Evolutionary conservation across 2,888 invertebrate species (phyloP).

Genomic region (Platynereis dumerilii): DNA sequence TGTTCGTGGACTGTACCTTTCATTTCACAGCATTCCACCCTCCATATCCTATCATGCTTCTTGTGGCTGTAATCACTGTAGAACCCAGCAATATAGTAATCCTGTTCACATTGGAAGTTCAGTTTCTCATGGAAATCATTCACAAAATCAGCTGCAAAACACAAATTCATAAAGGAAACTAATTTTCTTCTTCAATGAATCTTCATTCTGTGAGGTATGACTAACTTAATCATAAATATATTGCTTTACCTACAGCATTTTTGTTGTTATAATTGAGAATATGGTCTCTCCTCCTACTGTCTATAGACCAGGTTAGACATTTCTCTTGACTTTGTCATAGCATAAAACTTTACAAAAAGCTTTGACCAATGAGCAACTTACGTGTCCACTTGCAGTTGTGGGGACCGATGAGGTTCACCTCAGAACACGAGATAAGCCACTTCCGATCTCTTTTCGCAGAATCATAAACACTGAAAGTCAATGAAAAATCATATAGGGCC

Average conservation of each 20-base stretch:
- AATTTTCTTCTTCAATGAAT: no score
- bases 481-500: no score
- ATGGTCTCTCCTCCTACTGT: not conserved
- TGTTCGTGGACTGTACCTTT: not conserved
- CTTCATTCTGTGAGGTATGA: not conserved
- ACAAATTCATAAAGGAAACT: not conserved
- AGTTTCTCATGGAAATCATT: not conserved
- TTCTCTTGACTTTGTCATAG: no score
- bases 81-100: constrained; percentile 2
- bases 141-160: not conserved
- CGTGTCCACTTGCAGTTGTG: constrained; percentile 6
- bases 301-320: not conserved
- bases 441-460: not conserved
- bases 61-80: constrained; percentile 1
- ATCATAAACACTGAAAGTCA: not conserved
- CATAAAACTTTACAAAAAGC: not conserved
- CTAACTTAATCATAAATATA: not conserved
- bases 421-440: not conserved
- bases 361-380: no score
- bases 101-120: constrained; percentile 1
- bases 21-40: constrained; percentile 3
- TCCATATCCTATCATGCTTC: not conserved
- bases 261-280: not conserved
- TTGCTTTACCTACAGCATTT: no score
- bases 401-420: not conserved